Evolutionary conservation across 2,888 invertebrate genomes (phyloP).

Genomic region (Lacanobia wlatinum): DNA sequence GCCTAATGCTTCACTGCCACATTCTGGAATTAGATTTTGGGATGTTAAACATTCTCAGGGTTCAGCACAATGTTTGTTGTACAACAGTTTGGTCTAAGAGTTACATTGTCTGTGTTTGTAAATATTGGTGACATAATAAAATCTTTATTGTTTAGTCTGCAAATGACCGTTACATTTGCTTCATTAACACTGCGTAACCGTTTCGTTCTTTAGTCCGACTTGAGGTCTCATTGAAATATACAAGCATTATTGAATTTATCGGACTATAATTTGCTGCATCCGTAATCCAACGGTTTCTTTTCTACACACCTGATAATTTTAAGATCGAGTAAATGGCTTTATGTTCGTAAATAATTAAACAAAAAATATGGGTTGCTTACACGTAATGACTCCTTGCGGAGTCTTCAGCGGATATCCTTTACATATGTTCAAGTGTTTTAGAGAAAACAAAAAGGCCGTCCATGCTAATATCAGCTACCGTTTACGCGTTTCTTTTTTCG

Average conservation of each 20-base stretch:
- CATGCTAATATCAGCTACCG: constrained; percentile 80
- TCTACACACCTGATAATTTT: constrained; percentile 61
- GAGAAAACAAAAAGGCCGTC: constrained; percentile 78
- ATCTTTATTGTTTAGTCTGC: constrained; percentile 12
- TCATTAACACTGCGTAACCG: background rate
- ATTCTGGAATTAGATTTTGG: constrained; percentile 14
- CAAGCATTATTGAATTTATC: constrained; percentile 22
- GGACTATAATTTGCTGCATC: constrained; percentile 56
- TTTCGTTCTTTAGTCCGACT: constrained; percentile 8
- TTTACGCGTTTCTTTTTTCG: constrained; percentile 70
- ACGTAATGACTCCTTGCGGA: constrained; percentile 83
- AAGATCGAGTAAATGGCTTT: constrained; percentile 61
- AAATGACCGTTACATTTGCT: constrained; percentile 11
- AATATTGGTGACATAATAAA: constrained; percentile 14
- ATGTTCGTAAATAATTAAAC: constrained; percentile 52
- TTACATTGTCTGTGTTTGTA: background rate
- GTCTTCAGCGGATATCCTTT: constrained; percentile 86
- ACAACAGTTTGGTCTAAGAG: background rate
- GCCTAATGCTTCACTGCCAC: constrained; percentile 21
- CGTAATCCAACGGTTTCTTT: constrained; percentile 45
- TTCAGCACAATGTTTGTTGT: background rate
- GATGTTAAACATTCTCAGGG: constrained; percentile 23
- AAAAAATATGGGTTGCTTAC: constrained; percentile 79
- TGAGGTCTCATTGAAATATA: constrained; percentile 13
- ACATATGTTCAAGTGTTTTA: constrained; percentile 76